phyloP scores from a whole-genome alignment of 2,113 vertebrate genomes.

The Pyrgilauda ruficollis region DNA sequence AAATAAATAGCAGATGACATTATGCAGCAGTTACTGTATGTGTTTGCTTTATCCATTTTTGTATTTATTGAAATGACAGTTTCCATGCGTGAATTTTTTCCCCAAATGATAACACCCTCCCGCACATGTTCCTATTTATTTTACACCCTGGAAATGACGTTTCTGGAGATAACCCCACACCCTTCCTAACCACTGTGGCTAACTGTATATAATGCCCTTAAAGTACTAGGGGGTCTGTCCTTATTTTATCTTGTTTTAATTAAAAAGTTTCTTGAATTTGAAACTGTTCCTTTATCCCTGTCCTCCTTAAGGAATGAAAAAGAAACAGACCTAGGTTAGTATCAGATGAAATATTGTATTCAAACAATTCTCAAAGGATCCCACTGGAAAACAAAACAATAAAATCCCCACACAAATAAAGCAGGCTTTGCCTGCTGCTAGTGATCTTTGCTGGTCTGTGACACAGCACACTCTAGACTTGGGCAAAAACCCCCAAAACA shows the following conservation, averaged over 20 bases:
- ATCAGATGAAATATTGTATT: neutral
- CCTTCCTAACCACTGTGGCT: neutral
- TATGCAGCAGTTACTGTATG: neutral
- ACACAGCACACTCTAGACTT: neutral
- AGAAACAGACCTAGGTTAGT: neutral
- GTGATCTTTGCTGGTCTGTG: neutral
- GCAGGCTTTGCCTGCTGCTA: neutral
- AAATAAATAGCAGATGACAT: conserved; percentile 58
- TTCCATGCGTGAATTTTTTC: neutral
- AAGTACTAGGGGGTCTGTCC: neutral
- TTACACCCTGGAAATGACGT: neutral
- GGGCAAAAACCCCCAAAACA: neutral
- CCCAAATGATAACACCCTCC: neutral
- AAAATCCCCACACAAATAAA: neutral
- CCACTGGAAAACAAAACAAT: neutral
- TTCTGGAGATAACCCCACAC: neutral
- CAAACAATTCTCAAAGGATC: neutral
- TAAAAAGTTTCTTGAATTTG: neutral
- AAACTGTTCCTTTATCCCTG: neutral
- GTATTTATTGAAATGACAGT: neutral
- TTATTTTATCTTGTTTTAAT: neutral
- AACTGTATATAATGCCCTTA: neutral
- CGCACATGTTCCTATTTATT: neutral
- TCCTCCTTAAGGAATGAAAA: neutral
- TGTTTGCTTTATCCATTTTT: neutral